Base-by-base conservation (phyloP, 2,113 vertebrate species). In the Aphelocoma coerulescens region DNA sequence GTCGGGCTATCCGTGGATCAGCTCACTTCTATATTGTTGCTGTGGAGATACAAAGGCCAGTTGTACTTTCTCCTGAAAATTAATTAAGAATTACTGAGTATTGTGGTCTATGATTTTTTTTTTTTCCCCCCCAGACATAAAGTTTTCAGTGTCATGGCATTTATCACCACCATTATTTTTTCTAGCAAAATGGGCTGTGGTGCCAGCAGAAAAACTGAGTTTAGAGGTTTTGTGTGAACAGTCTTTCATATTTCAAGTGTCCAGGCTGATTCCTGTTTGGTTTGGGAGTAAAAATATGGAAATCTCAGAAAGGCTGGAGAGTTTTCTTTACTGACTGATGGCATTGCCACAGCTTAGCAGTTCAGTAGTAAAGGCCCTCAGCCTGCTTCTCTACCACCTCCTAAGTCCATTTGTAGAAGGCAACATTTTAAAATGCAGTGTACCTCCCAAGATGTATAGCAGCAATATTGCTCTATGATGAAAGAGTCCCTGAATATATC, bases 401-500 rank as follows among this genome's bases (percentile, higher is more conserved):
- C 0, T 27, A 33, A 48, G 27, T 48, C 43, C 62, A 24, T 1
- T 4, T n/a, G 13, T 73, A 62, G 20, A 16, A 49, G 89, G 23
- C 24, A 39, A 2, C 5, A 2, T 57, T 93, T 78, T 76, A 33
- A 93, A 92, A 85, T n/a, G 27, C 43, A 32, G 2, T 21, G 17
- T 65, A 54, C 52, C 54, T 91, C 81, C 49, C n/a, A 73, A 46
- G 69, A 32, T 69, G 23, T 26, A 27, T 16, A 66, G 52, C 18
- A 54, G 28, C 49, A 71, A 57, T 76, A 82, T 19, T 92, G 62
- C 63, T 85, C 14, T 76, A 1, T 89, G 78, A 71, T 57, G 35
- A 85, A 83, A 76, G 35, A 69, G 30, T 72, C n/a, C 33, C 55
- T 83, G 77, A 87, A 44, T 86, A 51, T 52, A 69, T 90, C 62